Evolutionary conservation across 2,888 invertebrate genomes (phyloP), one percentile per base, ranked within the genome.

Genomic region (Scelioninae gen. 2): DNA sequence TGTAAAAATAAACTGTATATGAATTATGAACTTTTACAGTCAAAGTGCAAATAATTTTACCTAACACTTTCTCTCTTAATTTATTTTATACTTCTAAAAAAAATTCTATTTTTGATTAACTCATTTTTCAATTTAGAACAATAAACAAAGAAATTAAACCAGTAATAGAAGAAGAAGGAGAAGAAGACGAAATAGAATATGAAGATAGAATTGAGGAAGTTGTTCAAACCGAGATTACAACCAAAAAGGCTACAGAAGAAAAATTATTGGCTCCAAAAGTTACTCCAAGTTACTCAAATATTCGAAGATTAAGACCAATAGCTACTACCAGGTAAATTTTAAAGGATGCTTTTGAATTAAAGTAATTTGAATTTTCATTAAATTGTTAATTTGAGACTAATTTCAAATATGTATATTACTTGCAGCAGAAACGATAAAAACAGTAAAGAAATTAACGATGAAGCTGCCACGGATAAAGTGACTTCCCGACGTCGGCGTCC

Each of bases 201-300:
- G 83, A 1, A 18, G 84, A 86, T 25, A 87, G 87, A 69, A 86
- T 87, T 63, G 88, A 89, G 74, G 64, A 73, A n/a, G 82, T 81
- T 11, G 81, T 83, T 0, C 80, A 83, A 1, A 84, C 84, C 55
- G 84, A 85, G 50, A 79, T 77, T 60, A 78, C 78, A 0, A 76
- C 84, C 7, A 82, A 80, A 53, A 81, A 82, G 74, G 19, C 65
- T 11, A 77, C 80, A 1, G 80, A 81, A 64, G 78, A 81, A 35
- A 74, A 76, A 78, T 64, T 71, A 63, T 64, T 52, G 50, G 78
- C 2, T 65, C 79, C 52, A 78, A 79, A 58, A 81, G 82, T 80
- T 2, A 83, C 81, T 7, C 84, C 82, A 0, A 85, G 80, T 75
- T 85, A 85, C 22, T 81, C 85, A 0, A 85, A 82, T 52, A 84